Base-by-base conservation (phyloP, 2,797 vertebrate genomes). In the Octomys mimax region DNA sequence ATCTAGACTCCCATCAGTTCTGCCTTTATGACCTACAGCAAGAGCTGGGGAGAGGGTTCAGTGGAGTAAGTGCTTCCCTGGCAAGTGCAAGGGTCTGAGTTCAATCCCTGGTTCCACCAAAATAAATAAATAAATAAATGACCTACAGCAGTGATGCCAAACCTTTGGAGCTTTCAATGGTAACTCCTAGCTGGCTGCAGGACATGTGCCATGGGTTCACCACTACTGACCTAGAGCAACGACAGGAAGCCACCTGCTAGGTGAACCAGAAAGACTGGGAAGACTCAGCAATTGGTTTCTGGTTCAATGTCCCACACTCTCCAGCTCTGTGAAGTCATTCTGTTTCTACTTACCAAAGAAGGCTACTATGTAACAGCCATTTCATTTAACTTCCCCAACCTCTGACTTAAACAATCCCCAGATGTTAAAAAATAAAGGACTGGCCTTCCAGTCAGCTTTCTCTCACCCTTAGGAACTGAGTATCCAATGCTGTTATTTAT, bases 401-500 rank as follows among this genome's bases (percentile, higher is more conserved):
- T 87, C 77, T 49, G 68, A n/a, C 22, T 36, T 36, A 87, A 73
- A 21, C 57, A 66, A 87, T n/a, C 16, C 31, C 64, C 31, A 33
- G 64, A 14, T 68, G 36, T n/a, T 80, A 70, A 62, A 89, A 68
- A 39, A 31, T 24, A 49, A 24, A 61, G 2, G 21, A 54, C 3
- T 62, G 64, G 49, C 52, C 28, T 66, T 95, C 78, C 11, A 62
- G 2, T 66, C 21, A 52, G 49, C 11, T 18, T 85, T 64, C n/a
- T 31, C 31, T 77, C 24, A 59, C 33, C 18, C 46, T 71, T 78
- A 70, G 59, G 26, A 36, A 88, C 0, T 64, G 28, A 92, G n/a
- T n/a, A 61, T 83, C 46, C 75, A 61, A 92, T 84, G 77, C 49
- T 66, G 21, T 88, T 81, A 70, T 61, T 92, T 84, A 62, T 36